Evolutionary conservation across 2,113 vertebrate genomes (phyloP).

Genomic region (Halichoerus grypus): DNA sequence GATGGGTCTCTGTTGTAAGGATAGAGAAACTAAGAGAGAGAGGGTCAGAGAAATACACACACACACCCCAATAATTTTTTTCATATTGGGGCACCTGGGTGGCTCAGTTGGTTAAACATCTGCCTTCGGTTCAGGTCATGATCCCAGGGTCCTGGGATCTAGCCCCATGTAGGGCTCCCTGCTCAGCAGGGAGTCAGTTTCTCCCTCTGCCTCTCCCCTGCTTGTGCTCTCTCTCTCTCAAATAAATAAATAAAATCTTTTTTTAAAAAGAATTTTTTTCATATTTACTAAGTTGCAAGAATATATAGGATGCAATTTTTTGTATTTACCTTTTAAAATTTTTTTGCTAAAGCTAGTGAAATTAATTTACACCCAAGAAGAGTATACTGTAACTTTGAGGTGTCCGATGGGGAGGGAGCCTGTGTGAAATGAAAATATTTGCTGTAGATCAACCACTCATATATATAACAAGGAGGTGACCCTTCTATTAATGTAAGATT

Average conservation of each 20-base stretch:
- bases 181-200: not conserved
- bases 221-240: not conserved
- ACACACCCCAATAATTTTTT: not conserved
- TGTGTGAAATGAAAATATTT: constrained; percentile 9
- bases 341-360: constrained; percentile 27
- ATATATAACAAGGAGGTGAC: not conserved
- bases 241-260: not conserved
- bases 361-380: not conserved
- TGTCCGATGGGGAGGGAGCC: not conserved
- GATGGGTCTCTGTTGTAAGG: not conserved
- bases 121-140: not conserved
- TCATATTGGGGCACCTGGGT: not conserved
- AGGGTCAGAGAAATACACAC: not conserved
- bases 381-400: not conserved
- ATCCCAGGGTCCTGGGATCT: not conserved
- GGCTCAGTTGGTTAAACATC: not conserved
- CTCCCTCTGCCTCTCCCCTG: not conserved
- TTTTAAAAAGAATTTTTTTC: not conserved
- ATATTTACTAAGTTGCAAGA: constrained; percentile 37
- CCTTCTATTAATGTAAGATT: not conserved
- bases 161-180: not conserved
- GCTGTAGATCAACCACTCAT: not conserved
- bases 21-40: not conserved
- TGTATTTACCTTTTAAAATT: not conserved
- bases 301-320: not conserved